Conservation (phyloP, 2,888 invertebrate species). For the Drosophila suboccidentalis region DNA sequence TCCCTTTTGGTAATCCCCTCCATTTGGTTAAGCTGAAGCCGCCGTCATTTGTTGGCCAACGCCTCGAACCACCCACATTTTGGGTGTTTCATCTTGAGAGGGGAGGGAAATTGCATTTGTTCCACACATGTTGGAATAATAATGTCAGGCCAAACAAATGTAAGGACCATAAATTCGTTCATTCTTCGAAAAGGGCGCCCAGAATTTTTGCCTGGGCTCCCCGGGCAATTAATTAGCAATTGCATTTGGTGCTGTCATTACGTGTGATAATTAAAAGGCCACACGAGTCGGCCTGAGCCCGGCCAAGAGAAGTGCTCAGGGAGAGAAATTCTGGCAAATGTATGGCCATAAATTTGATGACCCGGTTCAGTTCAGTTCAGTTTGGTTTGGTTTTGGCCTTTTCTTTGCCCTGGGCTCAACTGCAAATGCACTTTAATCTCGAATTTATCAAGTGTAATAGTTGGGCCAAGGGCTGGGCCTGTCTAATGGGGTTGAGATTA, state of each 20-base stretch:
- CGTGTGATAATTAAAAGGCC: constrained; percentile 81
- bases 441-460: constrained; percentile 82
- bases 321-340: constrained; percentile 74
- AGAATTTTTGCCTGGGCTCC: constrained; percentile 18
- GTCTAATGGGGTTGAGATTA: constrained; percentile 52
- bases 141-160: constrained; percentile 73
- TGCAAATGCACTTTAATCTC: constrained; percentile 82
- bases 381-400: constrained; percentile 19
- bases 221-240: constrained; percentile 83
- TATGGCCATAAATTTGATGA: constrained; percentile 83
- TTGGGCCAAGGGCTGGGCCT: constrained; percentile 44
- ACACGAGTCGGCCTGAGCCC: constrained; percentile 38
- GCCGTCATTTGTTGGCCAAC: constrained; percentile 56
- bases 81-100: constrained; percentile 3
- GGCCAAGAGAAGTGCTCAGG: not conserved
- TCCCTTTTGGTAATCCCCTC: constrained; percentile 2
- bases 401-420: constrained; percentile 53
- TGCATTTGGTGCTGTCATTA: constrained; percentile 80
- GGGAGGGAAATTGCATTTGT: constrained; percentile 45
- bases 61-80: constrained; percentile 42
- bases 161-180: constrained; percentile 65
- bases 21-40: constrained; percentile 20
- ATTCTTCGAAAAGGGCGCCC: constrained; percentile 15
- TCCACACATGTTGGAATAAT: constrained; percentile 78
- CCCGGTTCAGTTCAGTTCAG: constrained; percentile 22